Evolutionary conservation across 2,888 invertebrate genomes (phyloP).

Genomic region (Calameuta idolon): DNA sequence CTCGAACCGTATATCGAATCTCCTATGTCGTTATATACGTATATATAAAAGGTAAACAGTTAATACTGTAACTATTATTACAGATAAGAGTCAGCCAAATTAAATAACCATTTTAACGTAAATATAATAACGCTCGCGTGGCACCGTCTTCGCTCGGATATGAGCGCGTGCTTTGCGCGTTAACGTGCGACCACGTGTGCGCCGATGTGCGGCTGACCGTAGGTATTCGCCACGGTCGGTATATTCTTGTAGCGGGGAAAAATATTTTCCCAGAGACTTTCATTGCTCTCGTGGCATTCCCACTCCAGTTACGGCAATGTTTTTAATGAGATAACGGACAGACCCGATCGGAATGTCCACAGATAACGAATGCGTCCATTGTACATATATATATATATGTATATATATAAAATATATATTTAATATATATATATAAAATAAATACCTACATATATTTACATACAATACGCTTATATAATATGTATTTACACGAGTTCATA

Average conservation of each 20-base stretch:
- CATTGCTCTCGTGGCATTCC: background rate
- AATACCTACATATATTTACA: too few relatives aligned
- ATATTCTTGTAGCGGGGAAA: background rate
- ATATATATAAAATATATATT: too few relatives aligned
- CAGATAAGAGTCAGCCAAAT: background rate
- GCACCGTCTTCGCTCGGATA: background rate
- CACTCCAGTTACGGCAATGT: background rate
- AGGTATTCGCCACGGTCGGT: background rate
- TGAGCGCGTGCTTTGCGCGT: background rate
- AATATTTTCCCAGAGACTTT: background rate
- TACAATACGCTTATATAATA: too few relatives aligned
- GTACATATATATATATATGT: too few relatives aligned
- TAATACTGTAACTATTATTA: background rate
- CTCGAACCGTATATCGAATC: background rate
- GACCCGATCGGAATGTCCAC: background rate
- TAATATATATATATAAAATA: too few relatives aligned
- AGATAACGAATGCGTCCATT: background rate
- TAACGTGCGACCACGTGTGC: background rate
- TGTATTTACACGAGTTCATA: too few relatives aligned
- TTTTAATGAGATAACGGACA: background rate
- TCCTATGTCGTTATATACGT: too few relatives aligned
- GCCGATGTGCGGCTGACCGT: background rate
- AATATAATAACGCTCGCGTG: background rate
- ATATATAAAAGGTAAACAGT: background rate
- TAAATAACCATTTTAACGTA: background rate